Evolutionary conservation across 2,797 vertebrate species (phyloP).

Genomic region (Molossus molossus): DNA sequence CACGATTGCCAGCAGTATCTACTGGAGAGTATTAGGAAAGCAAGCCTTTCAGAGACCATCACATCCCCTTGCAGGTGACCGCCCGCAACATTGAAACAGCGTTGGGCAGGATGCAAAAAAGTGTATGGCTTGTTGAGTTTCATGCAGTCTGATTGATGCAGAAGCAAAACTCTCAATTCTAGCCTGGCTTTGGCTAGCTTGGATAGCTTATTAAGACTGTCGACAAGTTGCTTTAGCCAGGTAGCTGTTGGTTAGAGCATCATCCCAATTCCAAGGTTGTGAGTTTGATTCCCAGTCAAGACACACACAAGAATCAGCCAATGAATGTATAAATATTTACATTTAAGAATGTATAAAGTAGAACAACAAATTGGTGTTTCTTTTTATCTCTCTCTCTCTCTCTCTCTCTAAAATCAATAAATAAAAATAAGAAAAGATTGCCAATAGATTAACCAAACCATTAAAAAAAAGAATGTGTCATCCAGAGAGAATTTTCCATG

Average conservation of each 20-base stretch:
- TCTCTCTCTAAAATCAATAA: not conserved
- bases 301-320: not conserved
- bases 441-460: conserved; percentile 48
- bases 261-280: not conserved
- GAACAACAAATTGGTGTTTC: not conserved
- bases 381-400: not conserved
- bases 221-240: not conserved
- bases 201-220: not conserved
- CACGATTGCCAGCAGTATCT: conserved; percentile 20
- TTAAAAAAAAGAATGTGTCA: conserved; percentile 11
- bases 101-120: not conserved
- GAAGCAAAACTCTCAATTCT: not conserved
- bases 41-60: not conserved
- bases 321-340: not conserved
- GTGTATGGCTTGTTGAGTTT: conserved; percentile 44
- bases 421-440: not conserved
- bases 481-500: not conserved
- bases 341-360: not conserved
- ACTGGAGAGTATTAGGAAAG: not conserved
- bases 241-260: not conserved
- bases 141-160: not conserved
- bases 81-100: not conserved
- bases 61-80: not conserved
- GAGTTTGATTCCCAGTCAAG: not conserved
- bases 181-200: conserved; percentile 16